Evolutionary conservation across 2,797 vertebrate genomes (phyloP), one percentile per base, ranked within the genome.

Genomic region (Prionace glauca): DNA sequence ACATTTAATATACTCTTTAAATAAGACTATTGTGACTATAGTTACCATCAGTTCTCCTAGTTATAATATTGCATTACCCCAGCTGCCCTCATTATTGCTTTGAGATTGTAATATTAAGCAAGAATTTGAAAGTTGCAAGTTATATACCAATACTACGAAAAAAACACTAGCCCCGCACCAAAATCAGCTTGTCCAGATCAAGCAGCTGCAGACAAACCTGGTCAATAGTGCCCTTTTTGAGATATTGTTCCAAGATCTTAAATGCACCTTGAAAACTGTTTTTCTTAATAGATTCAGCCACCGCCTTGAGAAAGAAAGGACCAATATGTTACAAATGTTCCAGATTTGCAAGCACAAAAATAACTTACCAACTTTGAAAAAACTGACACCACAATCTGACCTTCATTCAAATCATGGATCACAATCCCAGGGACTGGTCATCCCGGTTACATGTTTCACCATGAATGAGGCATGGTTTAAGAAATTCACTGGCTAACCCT

Each of bases 221-320:
- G 95, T 88, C 97, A 71, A 65, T 96, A 41, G 96, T 94, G 32
- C 97, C 97, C 96, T 97, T 97, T 1, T 97, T 96, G 95, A 97
- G 96, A 88, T 97, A 95, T 60, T 96, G 97, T 96, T 96, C 97
- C 94, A 98, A 95, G 24, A 98, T 98, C 95, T 96, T 97, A 12
- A 96, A 96, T 95, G 98, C 98, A 96, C 97, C 97, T 72, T 97
- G 97, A 96, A 97, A 98, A 95, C 98, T 97, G 92, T 96, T 96
- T 67, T 97, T 97, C 96, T 96, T 97, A 96, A 98, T 97, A 96
- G 98, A 98, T 95, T 97, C 96, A 11, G 98, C 97, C 92, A 98
- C 96, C 71, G 98, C 98, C 98, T 98, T 95, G 22, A 96, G 96
- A 96, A 91, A 91, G 88, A 56, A 24, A 94, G 29, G 41, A 60